Evolutionary conservation across 2,888 invertebrate species (phyloP), one percentile per base, ranked within the genome.

Genomic region (Latheticus oryzae): DNA sequence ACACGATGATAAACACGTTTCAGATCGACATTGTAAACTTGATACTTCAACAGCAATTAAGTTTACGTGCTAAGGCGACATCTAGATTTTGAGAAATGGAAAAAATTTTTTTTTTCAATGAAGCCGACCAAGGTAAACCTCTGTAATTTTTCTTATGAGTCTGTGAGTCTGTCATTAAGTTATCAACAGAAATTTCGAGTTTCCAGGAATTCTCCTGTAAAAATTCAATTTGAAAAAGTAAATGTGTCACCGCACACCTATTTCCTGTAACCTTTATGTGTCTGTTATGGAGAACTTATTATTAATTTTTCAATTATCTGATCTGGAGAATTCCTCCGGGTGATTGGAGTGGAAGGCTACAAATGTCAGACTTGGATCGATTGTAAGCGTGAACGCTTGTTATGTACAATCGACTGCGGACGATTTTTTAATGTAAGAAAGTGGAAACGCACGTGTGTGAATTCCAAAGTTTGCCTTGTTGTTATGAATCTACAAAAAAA

Each of bases 1-100:
- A 42, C 43, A 43, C 8, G 16, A 33, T 42, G 42, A 42, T 42
- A 42, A 42, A 52, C 24, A 43, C 26, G 12, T 37, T 42, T 52
- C 42, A 40, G 35, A 45, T 45, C 21, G 11, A 43, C 35, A 19
- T 42, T 38, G 33, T 21, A 51, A 52, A 52, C 43, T 9, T 45
- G 53, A 54, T 54, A 52, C 42, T 21, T 17, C 28, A 19, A 8
- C 30, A 15, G 51, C 40, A 38, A 38, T 51, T 38, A 51, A 38
- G 21, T 51, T 51, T 40, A 23, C 52, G 33, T 33, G 52, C 42
- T 42, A 7, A 42, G 24, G n/a, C n/a, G n/a, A n/a, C n/a, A n/a
- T n/a, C n/a, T n/a, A n/a, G n/a, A n/a, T n/a, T n/a, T n/a, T n/a
- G n/a, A n/a, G n/a, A n/a, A n/a, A n/a, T n/a, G n/a, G n/a, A n/a